Evolutionary conservation across 1,140 invertebrate genomes (phyloP), one percentile per base, ranked within the genome.

Genomic region (Bombus difficillimus): DNA sequence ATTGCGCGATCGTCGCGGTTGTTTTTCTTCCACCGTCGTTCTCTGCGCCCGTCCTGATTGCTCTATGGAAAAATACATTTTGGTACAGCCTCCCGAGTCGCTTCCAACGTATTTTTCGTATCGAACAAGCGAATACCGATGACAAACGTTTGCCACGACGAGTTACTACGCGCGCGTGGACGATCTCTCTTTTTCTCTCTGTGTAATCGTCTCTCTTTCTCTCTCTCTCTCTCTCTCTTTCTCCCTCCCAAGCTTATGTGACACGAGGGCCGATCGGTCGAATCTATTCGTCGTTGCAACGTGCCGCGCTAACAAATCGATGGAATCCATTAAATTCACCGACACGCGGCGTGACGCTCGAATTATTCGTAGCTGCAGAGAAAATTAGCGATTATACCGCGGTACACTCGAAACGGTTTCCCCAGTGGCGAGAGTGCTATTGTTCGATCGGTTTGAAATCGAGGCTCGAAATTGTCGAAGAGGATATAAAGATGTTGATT

Each of bases 1-100:
- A 94, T 95, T 90, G 93, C 92, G 57, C 92, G 90, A 90, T 76
- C 82, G 57, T 73, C 76, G 37, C 64, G 78, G 75, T 83, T 84
- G 81, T 90, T 87, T 90, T 77, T 77, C 82, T 66, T 62, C 62
- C 74, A 8, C 15, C 72, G 22, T 37, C 39, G 25, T 13, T 39
- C 72, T 34, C 47, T 43, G 71, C 66, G 47, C 32, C 37, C 43
- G 59, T 4, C 22, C 64, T 73, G 85, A 69, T 73, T 81, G 68
- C 15, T 59, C 39, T 47, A 72, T 71, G 76, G 83, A 85, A 85
- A 85, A 85, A 81, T 85, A 37, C 37, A 64, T 85, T 85, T 81
- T n/a, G 69, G 69, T 57, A 39, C n/a, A 57, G 47, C 57, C 71
- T 74, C 9, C 9, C 71, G 79, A 59, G 69, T 43, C 34, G 62